Conservation (phyloP, 2,113 vertebrate genomes). For the Halcyon senegalensis region DNA sequence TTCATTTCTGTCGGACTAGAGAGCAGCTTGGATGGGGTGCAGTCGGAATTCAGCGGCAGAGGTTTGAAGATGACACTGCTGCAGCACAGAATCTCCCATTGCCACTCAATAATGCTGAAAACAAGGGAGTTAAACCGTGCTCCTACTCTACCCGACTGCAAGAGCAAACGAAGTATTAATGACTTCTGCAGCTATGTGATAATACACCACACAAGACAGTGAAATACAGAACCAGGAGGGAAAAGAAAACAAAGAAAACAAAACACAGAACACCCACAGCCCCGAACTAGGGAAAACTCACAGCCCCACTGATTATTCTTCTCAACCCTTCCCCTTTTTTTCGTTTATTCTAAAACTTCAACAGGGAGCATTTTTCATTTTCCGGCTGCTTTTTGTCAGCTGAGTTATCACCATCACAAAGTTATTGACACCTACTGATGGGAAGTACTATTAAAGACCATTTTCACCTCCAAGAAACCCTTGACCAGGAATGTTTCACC, state of each 20-base stretch:
- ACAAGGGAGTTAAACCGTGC: not conserved
- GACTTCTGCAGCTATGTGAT: not conserved
- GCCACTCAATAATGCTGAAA: not conserved
- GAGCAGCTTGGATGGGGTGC: not conserved
- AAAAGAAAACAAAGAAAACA: not conserved
- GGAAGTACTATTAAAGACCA: not conserved
- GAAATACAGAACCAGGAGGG: not conserved
- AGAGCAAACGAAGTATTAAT: not conserved
- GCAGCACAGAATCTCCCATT: not conserved
- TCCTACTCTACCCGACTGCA: too few relatives aligned
- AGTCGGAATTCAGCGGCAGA: not conserved
- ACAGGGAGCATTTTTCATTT: not conserved
- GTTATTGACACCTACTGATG: accelerated
- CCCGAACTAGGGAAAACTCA: not conserved
- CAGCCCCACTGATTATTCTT: not conserved
- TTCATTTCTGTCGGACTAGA: not conserved
- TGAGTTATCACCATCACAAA: not conserved
- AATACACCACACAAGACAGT: not conserved
- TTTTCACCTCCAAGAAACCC: not conserved
- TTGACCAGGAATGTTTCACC: not conserved
- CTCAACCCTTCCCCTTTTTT: not conserved
- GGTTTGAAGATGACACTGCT: accelerated
- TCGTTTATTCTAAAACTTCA: not conserved
- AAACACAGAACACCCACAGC: not conserved
- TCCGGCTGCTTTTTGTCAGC: not conserved